Evolutionary conservation across 2,797 vertebrate species (phyloP).

Genomic region (Luscinia megarhynchos): DNA sequence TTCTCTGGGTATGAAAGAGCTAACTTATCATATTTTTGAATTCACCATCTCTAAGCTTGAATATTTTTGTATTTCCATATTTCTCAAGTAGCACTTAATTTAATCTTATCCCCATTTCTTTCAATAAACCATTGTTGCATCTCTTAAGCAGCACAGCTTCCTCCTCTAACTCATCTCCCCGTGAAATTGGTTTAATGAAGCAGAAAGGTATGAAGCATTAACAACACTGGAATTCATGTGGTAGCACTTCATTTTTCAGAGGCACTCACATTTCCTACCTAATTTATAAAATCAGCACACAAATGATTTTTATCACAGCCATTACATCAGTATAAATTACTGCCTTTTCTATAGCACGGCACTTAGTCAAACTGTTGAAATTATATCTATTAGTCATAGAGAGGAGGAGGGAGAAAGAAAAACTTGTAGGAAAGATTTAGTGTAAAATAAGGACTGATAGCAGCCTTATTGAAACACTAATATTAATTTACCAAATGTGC

Average conservation of each 20-base stretch:
- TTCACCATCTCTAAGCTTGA: slow-evolving; percentile 79
- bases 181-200: slow-evolving; percentile 99
- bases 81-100: slow-evolving; percentile 99
- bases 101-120: slow-evolving; percentile 96
- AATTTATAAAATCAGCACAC: slow-evolving; percentile 95
- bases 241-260: slow-evolving; percentile 92
- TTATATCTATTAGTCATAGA: slow-evolving; percentile 80
- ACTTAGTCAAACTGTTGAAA: slow-evolving; percentile 84
- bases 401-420: slow-evolving; percentile 40
- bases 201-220: slow-evolving; percentile 99
- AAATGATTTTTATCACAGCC: slow-evolving; percentile 96
- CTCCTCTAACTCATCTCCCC: slow-evolving; percentile 99
- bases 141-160: slow-evolving; percentile 93
- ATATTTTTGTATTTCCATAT: slow-evolving; percentile 87
- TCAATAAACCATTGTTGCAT: slow-evolving; percentile 98
- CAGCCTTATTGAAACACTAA: slow-evolving; percentile 71
- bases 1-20: slow-evolving; percentile 78
- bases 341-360: slow-evolving; percentile 84
- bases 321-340: slow-evolving; percentile 97
- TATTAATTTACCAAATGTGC: slow-evolving; percentile 77
- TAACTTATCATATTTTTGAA: slow-evolving; percentile 83
- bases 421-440: slow-evolving; percentile 73
- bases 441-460: slow-evolving; percentile 72
- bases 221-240: slow-evolving; percentile 97
- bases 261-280: slow-evolving; percentile 91